Percentiles rank a stretch among this genome's conserved stretches.
These are phyloP conservation scores for Glyptemys insculpta DNA, from an alignment of 2,797 vertebrate species.

Conservation along the genomic window DNA sequence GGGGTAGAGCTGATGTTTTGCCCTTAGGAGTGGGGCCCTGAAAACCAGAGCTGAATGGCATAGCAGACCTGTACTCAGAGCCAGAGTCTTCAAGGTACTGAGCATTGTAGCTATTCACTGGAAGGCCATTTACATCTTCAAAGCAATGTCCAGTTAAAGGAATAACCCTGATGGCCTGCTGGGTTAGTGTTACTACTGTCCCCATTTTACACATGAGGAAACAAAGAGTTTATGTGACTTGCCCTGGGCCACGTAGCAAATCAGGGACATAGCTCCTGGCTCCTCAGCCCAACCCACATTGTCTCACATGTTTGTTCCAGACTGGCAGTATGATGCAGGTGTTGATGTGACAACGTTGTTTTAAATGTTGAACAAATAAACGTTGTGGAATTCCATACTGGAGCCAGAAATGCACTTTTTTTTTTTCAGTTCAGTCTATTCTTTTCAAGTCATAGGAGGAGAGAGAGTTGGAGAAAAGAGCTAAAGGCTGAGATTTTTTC, in stretches of 20 bases:
- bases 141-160: background rate
- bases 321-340: background rate
- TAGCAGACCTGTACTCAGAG: background rate
- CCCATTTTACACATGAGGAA: background rate
- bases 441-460: background rate
- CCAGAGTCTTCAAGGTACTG: background rate
- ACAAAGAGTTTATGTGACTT: background rate
- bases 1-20: accelerated
- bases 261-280: background rate
- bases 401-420: background rate
- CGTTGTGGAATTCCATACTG: background rate
- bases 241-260: background rate
- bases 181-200: background rate
- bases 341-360: background rate
- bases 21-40: background rate
- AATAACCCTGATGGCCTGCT: background rate
- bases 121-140: background rate
- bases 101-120: background rate
- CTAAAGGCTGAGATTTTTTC: background rate
- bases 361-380: background rate
- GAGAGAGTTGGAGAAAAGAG: background rate
- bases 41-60: background rate
- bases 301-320: background rate
- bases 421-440: background rate
- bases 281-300: background rate